Evolutionary conservation across 1,140 invertebrate genomes (phyloP), one percentile per base, ranked within the genome.

Genomic region (Diuraphis noxia): DNA sequence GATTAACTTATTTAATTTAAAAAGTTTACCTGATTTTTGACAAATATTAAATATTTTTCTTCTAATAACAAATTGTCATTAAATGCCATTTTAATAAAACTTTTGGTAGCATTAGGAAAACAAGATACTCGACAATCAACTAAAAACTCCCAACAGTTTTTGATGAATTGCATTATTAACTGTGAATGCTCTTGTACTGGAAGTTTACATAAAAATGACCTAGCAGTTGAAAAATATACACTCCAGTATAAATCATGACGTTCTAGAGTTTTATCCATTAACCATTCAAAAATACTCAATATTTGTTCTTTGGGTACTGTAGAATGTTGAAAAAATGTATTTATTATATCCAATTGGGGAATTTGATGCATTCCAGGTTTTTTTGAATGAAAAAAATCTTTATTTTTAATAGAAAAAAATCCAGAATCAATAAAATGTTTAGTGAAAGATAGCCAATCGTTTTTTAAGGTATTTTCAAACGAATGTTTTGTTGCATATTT

Each of bases 21-120:
- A 41, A 17, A 10, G 30, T n/a, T 49, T 46, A 91, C 89, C 36
- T 91, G 34, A 38, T 91, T 40, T 49, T 81, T 30, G 40, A 91
- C 3, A 81, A 91, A 91, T 30, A 19, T 30, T 19, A 30, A 8
- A 56, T 82, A 91, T 30, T 91, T 81, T 30, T 91, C 34, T 46
- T 91, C 77, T 91, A 17, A 19, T 36, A 91, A 49, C 25, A 91
- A 49, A 38, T 82, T 38, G 13, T 52, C 7, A 38, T 91, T 41
- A 91, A 91, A 91, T 38, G 43, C 77, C 89, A 91, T 49, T 91
- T 81, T 36, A 81, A 91, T 91, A 79, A 91, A 91, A 91, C 19
- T 40, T 81, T 81, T 91, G 34, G 8, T 82, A 8, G 72, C 3
- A 49, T 49, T 49, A n/a, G 77, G 77, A 82, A 82, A 91, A 82